Base-by-base conservation (phyloP, 2,888 invertebrate genomes). In the Hydraecia micacea region DNA sequence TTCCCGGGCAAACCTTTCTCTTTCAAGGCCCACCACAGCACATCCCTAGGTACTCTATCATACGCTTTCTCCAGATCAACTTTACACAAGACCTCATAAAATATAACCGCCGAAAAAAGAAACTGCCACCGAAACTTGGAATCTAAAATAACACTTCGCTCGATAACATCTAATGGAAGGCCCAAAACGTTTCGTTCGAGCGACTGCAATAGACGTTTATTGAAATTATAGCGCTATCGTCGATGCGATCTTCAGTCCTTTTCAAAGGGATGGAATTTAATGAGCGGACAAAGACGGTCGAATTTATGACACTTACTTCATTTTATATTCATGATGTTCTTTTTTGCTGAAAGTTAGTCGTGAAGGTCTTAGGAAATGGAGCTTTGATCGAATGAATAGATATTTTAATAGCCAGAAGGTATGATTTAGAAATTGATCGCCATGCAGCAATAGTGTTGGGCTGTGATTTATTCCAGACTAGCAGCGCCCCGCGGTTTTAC, bases 191-290 rank as follows among this genome's bases (percentile, higher is more conserved):
- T 83, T 60, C 68, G 75, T 68, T 68, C 67, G 60, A 75, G 69
- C 28, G 88, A 89, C 79, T 93, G 92, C 91, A 90, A 91, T 90
- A 86, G 94, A 93, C 93, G 89, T 94, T 94, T 94, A 95, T 95
- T 93, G 92, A 94, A 95, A 94, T 95, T 92, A 94, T 91, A 88
- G 87, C 88, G 86, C 85, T 95, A 95, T 95, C 95, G 86, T 74
- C 81, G 76, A 89, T 90, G 83, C 84, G 91, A 95, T 94, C 94
- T 93, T 55, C 86, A 89, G 90, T 90, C 92, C 91, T 90, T 91
- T 89, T 85, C 75, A 75, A 87, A 87, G 87, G 90, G 90, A 91
- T 91, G 84, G 90, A 91, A 91, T 92, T 91, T 92, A 92, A 93
- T 92, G 91, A 89, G 85, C 77, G 86, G 85, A 70, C 86, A 77